Conservation (phyloP, 2,888 invertebrate species). For the Cybosia mesomella region DNA sequence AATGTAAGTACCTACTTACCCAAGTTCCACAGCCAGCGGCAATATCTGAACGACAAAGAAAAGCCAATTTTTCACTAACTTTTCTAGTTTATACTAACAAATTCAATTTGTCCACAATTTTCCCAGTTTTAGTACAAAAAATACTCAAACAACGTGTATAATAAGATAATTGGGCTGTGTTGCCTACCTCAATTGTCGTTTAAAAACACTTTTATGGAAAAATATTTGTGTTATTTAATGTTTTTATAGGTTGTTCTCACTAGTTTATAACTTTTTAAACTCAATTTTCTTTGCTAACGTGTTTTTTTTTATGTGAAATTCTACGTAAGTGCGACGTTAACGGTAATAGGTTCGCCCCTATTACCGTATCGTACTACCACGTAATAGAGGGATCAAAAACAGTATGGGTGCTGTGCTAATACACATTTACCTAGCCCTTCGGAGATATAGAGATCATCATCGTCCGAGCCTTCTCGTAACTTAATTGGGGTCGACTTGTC, state of each 20-base stretch:
- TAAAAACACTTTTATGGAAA: slow-evolving; percentile 9
- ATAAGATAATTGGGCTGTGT: slow-evolving; percentile 20
- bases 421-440: no score
- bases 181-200: slow-evolving; percentile 13
- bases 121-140: slow-evolving; percentile 20
- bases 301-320: no score
- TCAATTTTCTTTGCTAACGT: background rate
- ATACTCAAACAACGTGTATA: slow-evolving; percentile 12
- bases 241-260: no score
- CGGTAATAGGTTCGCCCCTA: no score
- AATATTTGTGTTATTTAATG: background rate
- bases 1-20: slow-evolving; percentile 11
- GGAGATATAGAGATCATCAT: no score
- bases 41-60: slow-evolving; percentile 18
- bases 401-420: no score
- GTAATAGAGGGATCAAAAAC: no score
- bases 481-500: no score
- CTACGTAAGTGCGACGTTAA: no score
- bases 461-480: no score
- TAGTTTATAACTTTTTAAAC: background rate
- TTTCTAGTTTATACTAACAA: slow-evolving; percentile 51
- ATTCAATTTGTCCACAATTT: slow-evolving; percentile 53
- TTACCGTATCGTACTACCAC: no score
- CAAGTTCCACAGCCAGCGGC: slow-evolving; percentile 10
- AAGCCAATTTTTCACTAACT: slow-evolving; percentile 46